Evolutionary conservation across 1,140 invertebrate species (phyloP).

Genomic region (Oncopeltus fasciatus): DNA sequence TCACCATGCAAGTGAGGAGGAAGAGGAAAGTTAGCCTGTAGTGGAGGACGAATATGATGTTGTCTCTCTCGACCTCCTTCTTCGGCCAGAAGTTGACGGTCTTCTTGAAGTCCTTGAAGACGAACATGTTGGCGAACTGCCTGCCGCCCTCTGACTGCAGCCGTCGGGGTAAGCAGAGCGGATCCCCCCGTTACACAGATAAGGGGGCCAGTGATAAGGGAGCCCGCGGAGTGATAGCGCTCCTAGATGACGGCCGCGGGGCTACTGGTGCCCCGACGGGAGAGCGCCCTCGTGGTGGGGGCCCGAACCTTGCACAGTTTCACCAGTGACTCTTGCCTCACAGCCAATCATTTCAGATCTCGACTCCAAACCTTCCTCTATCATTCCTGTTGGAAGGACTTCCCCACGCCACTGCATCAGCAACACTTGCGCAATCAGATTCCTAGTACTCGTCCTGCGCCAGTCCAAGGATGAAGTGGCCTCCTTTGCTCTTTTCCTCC

Average conservation of each 20-base stretch:
- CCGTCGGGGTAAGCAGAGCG: background rate
- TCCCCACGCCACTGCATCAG: too few relatives aligned
- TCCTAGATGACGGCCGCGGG: background rate
- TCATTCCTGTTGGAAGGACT: too few relatives aligned
- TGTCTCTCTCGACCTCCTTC: constrained; percentile 66
- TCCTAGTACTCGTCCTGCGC: too few relatives aligned
- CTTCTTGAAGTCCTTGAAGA: constrained; percentile 11
- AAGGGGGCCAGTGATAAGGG: background rate
- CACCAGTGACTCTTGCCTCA: background rate
- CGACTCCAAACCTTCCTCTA: too few relatives aligned
- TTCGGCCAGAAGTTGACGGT: background rate
- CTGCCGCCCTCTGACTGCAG: background rate
- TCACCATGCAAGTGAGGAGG: constrained; percentile 71
- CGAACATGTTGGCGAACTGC: constrained; percentile 5
- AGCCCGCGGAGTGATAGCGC: background rate
- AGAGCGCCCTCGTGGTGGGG: background rate
- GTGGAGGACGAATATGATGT: constrained; percentile 83
- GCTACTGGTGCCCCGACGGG: background rate
- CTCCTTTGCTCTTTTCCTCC: too few relatives aligned
- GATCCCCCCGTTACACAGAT: background rate
- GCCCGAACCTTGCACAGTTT: background rate
- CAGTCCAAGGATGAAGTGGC: too few relatives aligned
- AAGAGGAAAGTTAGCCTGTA: constrained; percentile 88
- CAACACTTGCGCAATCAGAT: too few relatives aligned
- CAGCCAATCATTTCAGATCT: too few relatives aligned